Conservation (phyloP, 2,888 invertebrate species). For the Thymelicus lineola region DNA sequence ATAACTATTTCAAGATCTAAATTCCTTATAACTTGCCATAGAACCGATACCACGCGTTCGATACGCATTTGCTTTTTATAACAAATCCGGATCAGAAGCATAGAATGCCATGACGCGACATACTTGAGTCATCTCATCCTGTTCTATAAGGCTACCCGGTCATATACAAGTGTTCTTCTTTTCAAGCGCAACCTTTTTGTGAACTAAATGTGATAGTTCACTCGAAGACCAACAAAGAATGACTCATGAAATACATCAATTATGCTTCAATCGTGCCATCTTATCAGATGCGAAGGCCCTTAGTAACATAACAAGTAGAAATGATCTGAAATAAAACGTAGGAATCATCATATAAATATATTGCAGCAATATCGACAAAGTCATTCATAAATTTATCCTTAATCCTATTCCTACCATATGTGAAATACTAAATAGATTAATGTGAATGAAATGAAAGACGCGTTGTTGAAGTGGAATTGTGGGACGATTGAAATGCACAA, state of each 20-base stretch:
- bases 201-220: conserved; percentile 28
- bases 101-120: conserved; percentile 36
- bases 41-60: background rate
- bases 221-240: conserved; percentile 11
- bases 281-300: conserved; percentile 41
- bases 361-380: conserved; percentile 49
- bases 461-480: conserved; percentile 28
- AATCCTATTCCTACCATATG: conserved; percentile 44
- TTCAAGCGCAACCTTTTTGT: conserved; percentile 17
- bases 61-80: conserved; percentile 24
- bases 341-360: conserved; percentile 43
- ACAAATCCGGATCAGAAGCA: conserved; percentile 40
- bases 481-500: conserved; percentile 44
- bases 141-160: conserved; percentile 41
- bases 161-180: conserved; percentile 25
- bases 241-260: conserved; percentile 27
- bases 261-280: conserved; percentile 31
- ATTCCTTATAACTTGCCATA: background rate
- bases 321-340: conserved; percentile 34
- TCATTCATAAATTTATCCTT: conserved; percentile 49
- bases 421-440: conserved; percentile 42
- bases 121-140: conserved; percentile 39
- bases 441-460: conserved; percentile 17
- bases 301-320: conserved; percentile 37
- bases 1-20: background rate